Evolutionary conservation across 2,888 invertebrate genomes (phyloP), one percentile per base, ranked within the genome.

Genomic region (Aleiodes testaceus): DNA sequence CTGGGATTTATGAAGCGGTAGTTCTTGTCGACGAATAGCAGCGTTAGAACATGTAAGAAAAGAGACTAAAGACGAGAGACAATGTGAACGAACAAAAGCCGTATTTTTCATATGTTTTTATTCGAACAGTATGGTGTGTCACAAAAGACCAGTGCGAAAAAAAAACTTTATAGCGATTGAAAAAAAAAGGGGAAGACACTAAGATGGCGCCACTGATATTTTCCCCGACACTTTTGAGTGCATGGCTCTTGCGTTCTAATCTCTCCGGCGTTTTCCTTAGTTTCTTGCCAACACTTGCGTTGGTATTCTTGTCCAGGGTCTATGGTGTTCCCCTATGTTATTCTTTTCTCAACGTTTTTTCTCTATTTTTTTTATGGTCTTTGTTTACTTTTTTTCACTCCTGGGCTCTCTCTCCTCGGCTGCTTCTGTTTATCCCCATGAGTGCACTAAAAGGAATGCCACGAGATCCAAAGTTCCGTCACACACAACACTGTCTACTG

Each of bases 1-100:
- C 67, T 71, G 74, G 79, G 80, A 85, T 85, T 85, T 85, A 85
- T 85, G 80, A 80, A 80, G 78, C 71, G 73, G 68, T 75, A 79
- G 78, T 83, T 81, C 79, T 82, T 83, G 76, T 76, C 75, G 69
- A 14, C 36, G 49, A 55, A 12, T 30, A 42, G 22, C 16, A 36
- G 5, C 22, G 26, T 65, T 69, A 9, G 49, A 14, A 26, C 20
- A 61, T 61, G 20, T 30, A 36, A 18, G 53, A 59, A 49, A 68
- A 36, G 30, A 18, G 47, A 47, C 12, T n/a, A 14, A 26, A 49
- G 49, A 69, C 61, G 14, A 50, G 26, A 61, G 68, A 20, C 50
- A 61, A 45, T n/a, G 49, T 47, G 49, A 30, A 42, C 11, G 42
- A 14, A 14, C 5, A 59, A 42, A 59, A 42, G 59, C 36, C 14